Evolutionary conservation across 2,797 vertebrate genomes (phyloP).

Genomic region (Sebastes minor): DNA sequence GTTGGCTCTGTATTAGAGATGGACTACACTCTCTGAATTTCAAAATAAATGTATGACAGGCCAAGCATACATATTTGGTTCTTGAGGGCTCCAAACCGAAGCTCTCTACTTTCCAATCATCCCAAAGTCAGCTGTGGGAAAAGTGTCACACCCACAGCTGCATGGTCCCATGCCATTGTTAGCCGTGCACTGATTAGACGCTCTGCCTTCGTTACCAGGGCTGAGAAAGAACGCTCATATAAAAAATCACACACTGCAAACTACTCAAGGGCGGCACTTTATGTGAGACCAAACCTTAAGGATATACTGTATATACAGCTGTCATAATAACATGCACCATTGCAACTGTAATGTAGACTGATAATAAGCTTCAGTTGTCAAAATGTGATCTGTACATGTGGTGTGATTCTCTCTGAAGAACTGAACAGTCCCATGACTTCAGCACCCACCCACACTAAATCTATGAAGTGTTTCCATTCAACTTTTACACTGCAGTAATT

Average conservation of each 20-base stretch:
- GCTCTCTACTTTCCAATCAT: not conserved
- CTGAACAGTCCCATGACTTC: not conserved
- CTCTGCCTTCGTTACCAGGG: not conserved
- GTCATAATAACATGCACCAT: too few relatives aligned
- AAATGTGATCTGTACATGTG: not conserved
- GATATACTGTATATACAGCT: not conserved
- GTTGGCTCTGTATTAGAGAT: not conserved
- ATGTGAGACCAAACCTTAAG: not conserved
- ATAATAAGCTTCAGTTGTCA: not conserved
- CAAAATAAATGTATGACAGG: not conserved
- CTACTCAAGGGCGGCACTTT: not conserved
- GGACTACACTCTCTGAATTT: not conserved
- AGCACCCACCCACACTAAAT: not conserved
- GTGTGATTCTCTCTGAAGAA: not conserved
- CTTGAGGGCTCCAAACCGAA: conserved; percentile 2
- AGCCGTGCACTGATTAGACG: conserved; percentile 25
- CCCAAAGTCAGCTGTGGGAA: conserved; percentile 2
- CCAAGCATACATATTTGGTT: not conserved
- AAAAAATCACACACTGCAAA: conserved; percentile 2
- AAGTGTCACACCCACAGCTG: conserved; percentile 12
- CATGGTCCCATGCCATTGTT: not conserved
- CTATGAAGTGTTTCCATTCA: not conserved
- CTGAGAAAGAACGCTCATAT: not conserved
- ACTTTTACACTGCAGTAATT: not conserved
- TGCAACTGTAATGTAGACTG: not conserved